Base-by-base conservation (phyloP, 2,113 vertebrate genomes). In the Laticauda laticaudata region DNA sequence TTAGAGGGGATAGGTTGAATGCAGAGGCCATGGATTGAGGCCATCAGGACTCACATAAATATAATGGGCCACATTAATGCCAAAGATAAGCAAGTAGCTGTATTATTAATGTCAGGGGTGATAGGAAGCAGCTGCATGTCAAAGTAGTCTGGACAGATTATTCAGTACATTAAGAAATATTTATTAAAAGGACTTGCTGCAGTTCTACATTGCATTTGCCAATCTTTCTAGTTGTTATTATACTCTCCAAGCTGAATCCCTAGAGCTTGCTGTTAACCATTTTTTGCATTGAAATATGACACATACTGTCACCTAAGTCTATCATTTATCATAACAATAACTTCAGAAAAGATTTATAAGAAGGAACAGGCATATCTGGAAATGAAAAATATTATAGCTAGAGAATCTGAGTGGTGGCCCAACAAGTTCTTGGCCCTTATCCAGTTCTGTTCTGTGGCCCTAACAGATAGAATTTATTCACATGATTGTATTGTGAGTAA, bases 61-160 rank as follows among this genome's bases (percentile, higher is more conserved):
- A 90, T 89, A 90, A 86, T 90, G 75, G 89, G 9, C 55, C 90
- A 90, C n/a, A 54, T 92, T 55, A 69, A 86, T 90, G 69, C 34
- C 75, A 89, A 55, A 92, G 75, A 64, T 86, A 90, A 92, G 87
- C 55, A 64, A 55, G 69, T 20, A 53, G 54, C 54, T 89, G 20
- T 89, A 59, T 59, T 89, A 55, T 24, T 89, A 91, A 53, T 89
- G 90, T 43, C 54, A 89, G 56, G 61, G 69, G 93, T 89, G 87
- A 86, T 9, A 88, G 93, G 87, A 91, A 92, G 48, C 69, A 53
- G 69, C 14, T 61, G 24, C 15, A 5, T 45, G 23, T 54, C 14
- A 53, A 56, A 86, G n/a, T 86, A 87, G 92, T 90, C 75, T 86
- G 43, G 20, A 24, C 12, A 61, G 88, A 48, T 34, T 54, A 86